Evolutionary conservation across 2,888 invertebrate genomes (phyloP).

Genomic region (Philopedon plagiatum): DNA sequence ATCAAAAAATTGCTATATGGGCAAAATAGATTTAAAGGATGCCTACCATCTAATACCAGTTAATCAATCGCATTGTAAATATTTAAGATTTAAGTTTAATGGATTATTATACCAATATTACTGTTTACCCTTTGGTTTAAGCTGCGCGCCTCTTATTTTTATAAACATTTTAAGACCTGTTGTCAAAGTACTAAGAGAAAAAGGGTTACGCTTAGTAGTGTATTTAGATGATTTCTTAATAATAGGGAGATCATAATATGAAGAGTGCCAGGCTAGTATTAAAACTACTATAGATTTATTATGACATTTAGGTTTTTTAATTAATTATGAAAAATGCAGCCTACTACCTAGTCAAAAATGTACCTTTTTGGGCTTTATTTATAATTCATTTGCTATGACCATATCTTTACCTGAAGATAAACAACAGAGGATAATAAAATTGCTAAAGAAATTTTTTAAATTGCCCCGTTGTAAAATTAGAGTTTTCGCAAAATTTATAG

Average conservation of each 20-base stretch:
- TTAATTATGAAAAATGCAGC: constrained; percentile 44
- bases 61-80: constrained; percentile 51
- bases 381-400: constrained; percentile 30
- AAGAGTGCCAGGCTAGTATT: constrained; percentile 40
- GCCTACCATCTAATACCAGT: too few relatives aligned
- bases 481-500: constrained; percentile 45
- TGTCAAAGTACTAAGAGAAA: constrained; percentile 43
- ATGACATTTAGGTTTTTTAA: constrained; percentile 45
- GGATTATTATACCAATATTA: constrained; percentile 44
- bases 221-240: constrained; percentile 55
- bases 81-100: constrained; percentile 53
- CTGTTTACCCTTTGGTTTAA: constrained; percentile 52
- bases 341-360: constrained; percentile 44
- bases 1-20: too few relatives aligned
- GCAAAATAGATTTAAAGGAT: too few relatives aligned
- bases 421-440: constrained; percentile 11
- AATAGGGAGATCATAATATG: constrained; percentile 42
- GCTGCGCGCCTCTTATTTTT: constrained; percentile 53
- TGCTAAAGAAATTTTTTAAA: neutral
- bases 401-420: constrained; percentile 39
- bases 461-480: neutral
- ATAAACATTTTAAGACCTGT: constrained; percentile 56
- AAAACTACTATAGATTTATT: constrained; percentile 15
- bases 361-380: constrained; percentile 50
- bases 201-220: constrained; percentile 49